Percentiles rank a stretch among this genome's conserved stretches.
Conservation (phyloP, 2,797 vertebrate species). For the Falco peregrinus region DNA sequence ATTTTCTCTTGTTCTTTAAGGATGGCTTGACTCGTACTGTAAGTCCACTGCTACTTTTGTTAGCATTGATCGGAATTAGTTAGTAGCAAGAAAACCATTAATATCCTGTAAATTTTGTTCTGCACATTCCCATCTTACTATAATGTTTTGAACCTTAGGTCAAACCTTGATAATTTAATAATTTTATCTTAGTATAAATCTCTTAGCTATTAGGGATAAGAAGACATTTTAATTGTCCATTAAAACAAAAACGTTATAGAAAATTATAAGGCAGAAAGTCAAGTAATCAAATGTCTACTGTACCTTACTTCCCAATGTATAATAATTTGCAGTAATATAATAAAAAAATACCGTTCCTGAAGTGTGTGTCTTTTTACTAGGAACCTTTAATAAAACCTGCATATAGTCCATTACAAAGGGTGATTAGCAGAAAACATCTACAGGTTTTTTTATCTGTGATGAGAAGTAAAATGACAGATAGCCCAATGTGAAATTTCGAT, state of each 20-base stretch:
- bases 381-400: background rate
- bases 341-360: background rate
- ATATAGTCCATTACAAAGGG: background rate
- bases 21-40: background rate
- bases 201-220: background rate
- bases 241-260: background rate
- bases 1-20: background rate
- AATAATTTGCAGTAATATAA: background rate
- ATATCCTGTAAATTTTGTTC: background rate
- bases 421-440: background rate
- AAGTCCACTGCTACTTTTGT: background rate
- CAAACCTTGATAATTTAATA: background rate
- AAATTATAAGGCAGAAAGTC: background rate
- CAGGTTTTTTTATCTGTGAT: background rate
- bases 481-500: background rate
- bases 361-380: background rate
- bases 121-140: background rate
- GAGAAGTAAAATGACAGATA: background rate
- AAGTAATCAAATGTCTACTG: background rate
- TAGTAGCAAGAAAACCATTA: background rate
- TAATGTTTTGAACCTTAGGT: background rate
- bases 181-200: background rate
- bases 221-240: background rate
- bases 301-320: background rate
- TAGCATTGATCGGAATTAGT: background rate